Evolutionary conservation across 2,113 vertebrate species (phyloP).

Genomic region (Coracopsis vasa): DNA sequence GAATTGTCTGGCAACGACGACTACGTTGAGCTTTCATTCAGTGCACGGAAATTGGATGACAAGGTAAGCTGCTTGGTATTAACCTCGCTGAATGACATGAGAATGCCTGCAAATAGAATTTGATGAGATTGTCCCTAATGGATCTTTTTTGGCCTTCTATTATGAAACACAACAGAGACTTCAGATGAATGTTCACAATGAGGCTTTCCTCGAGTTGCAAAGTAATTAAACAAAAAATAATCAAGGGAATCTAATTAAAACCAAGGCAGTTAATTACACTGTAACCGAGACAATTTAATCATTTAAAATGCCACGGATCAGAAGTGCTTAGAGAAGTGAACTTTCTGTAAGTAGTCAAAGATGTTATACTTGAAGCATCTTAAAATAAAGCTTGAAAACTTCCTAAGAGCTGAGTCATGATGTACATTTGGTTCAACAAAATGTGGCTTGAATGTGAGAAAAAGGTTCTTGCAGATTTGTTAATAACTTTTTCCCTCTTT

Average conservation of each 20-base stretch:
- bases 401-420: background rate
- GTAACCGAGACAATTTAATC: constrained; percentile 40
- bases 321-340: constrained; percentile 29
- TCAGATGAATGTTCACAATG: constrained; percentile 36
- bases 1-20: constrained; percentile 96
- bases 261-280: constrained; percentile 51
- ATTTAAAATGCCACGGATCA: constrained; percentile 53
- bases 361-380: background rate
- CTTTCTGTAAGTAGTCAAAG: constrained; percentile 11
- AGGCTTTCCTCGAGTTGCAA: constrained; percentile 35
- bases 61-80: constrained; percentile 83
- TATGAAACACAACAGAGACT: constrained; percentile 68
- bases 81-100: constrained; percentile 47
- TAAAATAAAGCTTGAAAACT: constrained; percentile 12
- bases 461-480: background rate
- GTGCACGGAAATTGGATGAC: constrained; percentile 95
- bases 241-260: constrained; percentile 63
- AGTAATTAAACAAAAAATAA: constrained; percentile 45
- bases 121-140: constrained; percentile 60
- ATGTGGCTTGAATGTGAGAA: background rate
- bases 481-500: background rate
- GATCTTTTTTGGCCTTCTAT: constrained; percentile 44
- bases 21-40: constrained; percentile 96
- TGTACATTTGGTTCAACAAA: background rate
- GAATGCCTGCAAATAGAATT: constrained; percentile 44